Conservation (phyloP, 2,113 vertebrate genomes). For the Microtus ochrogaster region DNA sequence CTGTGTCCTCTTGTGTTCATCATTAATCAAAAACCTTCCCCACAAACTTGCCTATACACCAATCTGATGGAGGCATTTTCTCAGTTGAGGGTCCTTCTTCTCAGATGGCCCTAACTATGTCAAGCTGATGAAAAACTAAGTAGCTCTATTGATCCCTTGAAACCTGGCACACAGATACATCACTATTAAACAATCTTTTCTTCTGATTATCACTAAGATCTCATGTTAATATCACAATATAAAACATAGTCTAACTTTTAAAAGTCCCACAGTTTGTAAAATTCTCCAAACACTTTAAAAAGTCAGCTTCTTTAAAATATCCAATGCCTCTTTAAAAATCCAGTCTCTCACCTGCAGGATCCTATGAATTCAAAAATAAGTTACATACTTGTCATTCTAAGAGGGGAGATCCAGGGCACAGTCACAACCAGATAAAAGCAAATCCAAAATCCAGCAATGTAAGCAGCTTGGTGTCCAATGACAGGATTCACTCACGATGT, state of each 20-base stretch:
- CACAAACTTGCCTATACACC: background rate
- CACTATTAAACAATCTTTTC: background rate
- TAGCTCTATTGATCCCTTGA: background rate
- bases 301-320: background rate
- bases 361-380: background rate
- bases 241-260: background rate
- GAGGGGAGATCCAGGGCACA: background rate
- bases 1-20: background rate
- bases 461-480: background rate
- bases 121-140: background rate
- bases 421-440: background rate
- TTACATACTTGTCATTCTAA: background rate
- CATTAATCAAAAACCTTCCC: background rate
- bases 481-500: background rate
- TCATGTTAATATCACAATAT: background rate
- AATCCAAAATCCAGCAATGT: background rate
- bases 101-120: background rate
- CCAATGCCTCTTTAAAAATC: background rate
- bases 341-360: background rate
- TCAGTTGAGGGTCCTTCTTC: background rate
- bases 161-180: background rate
- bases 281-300: background rate
- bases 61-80: background rate
- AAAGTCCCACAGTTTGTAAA: background rate
- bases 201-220: background rate